These are phyloP conservation scores for Mergus octosetaceus DNA, from an alignment of 2,797 vertebrate genomes.

Conservation along the genomic window DNA sequence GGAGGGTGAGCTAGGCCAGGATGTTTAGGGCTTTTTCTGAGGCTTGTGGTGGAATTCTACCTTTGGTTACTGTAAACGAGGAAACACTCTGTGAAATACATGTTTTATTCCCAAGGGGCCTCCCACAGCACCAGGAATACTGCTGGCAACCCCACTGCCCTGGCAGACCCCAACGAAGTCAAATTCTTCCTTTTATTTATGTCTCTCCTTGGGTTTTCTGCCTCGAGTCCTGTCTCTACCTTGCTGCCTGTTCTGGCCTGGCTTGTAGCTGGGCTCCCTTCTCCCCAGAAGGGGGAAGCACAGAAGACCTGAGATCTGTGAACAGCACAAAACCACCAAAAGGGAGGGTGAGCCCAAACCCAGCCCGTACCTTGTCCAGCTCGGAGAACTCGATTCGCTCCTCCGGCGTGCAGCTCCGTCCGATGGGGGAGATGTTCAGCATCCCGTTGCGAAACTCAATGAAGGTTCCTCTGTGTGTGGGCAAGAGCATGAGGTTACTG, in stretches of 20 bases:
- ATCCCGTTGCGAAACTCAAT: constrained; percentile 98
- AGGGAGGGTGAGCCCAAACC: neutral
- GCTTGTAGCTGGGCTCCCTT: neutral
- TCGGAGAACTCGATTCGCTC: constrained; percentile 95
- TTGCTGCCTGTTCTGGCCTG: neutral
- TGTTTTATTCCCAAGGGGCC: neutral
- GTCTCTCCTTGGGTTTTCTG: neutral
- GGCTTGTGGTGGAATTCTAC: neutral
- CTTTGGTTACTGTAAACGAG: neutral
- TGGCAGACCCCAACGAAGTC: neutral
- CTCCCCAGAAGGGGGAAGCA: neutral
- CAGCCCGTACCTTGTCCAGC: constrained; percentile 89
- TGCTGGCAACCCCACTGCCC: neutral
- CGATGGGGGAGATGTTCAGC: constrained; percentile 96
- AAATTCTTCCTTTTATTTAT: neutral
- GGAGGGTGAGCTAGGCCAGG: neutral
- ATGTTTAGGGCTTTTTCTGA: neutral
- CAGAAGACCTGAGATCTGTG: neutral
- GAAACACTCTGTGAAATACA: neutral
- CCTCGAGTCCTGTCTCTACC: neutral
- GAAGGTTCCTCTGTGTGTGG: constrained; percentile 89
- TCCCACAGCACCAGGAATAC: neutral
- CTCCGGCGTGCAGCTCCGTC: constrained; percentile 91
- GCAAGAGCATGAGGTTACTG: neutral
- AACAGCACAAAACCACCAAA: neutral